Conservation (phyloP, 2,797 vertebrate species). For the Sternarchorhynchus goeldii region DNA sequence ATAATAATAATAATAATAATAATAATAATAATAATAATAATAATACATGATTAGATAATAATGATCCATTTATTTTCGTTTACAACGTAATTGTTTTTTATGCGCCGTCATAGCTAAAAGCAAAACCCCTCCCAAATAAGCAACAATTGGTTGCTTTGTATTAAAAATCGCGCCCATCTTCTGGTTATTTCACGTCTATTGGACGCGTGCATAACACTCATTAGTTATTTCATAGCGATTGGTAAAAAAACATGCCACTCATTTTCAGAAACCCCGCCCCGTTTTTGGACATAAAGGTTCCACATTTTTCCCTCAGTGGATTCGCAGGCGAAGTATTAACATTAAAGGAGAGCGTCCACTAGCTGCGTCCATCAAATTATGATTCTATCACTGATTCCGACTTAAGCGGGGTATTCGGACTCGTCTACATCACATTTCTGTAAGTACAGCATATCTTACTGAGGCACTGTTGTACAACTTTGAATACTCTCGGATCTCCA, state of each 20-base stretch:
- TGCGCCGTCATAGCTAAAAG: conserved; percentile 15
- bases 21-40: neutral
- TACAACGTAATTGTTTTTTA: conserved; percentile 37
- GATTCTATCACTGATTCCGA: neutral
- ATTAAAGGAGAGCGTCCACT: neutral
- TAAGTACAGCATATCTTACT: conserved; percentile 38
- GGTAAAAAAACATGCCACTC: conserved; percentile 48
- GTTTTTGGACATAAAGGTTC: conserved; percentile 48
- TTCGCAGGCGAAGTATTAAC: conserved; percentile 29
- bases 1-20: conserved; percentile 1
- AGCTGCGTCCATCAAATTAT: conserved; percentile 23
- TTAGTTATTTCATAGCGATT: conserved; percentile 30
- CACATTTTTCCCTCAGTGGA: conserved; percentile 44
- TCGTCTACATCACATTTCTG: conserved; percentile 12
- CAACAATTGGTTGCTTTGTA: conserved; percentile 49
- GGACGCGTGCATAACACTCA: conserved; percentile 10
- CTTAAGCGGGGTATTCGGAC: conserved; percentile 2
- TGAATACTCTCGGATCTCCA: neutral
- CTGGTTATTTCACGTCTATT: conserved; percentile 34
- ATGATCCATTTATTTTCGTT: neutral
- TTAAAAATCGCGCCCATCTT: conserved; percentile 39
- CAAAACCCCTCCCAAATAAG: conserved; percentile 48
- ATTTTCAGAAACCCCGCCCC: conserved; percentile 22
- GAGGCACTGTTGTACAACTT: neutral
- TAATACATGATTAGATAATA: neutral